phyloP scores from a whole-genome alignment of 92 coral and sea anemone species.

The Phenganax marumi region DNA sequence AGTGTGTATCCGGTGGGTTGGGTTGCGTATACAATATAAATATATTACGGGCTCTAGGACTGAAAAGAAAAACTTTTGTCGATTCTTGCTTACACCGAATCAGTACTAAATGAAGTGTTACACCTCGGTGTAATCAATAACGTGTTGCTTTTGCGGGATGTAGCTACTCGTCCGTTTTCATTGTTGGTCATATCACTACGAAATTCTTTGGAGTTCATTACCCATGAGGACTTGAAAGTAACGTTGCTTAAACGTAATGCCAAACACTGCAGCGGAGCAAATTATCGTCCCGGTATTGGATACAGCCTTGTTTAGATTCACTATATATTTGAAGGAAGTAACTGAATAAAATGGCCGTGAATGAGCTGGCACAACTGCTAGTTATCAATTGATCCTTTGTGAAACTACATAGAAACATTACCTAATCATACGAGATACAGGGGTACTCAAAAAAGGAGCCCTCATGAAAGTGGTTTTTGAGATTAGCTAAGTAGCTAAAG shows the following conservation, averaged over 20 bases:
- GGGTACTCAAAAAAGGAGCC: too few species aligned
- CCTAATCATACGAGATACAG: slow-evolving; percentile 75
- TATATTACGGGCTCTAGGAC: too few species aligned
- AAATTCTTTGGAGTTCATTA: slow-evolving; percentile 78
- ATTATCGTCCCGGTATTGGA: too few species aligned
- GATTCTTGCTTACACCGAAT: too few species aligned
- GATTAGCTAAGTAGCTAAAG: too few species aligned
- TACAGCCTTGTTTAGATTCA: not conserved
- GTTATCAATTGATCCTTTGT: slow-evolving; percentile 80
- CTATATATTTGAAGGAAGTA: slow-evolving; percentile 66
- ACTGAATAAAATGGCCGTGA: slow-evolving; percentile 73
- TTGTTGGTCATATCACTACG: slow-evolving; percentile 81
- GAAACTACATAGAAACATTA: slow-evolving; percentile 67
- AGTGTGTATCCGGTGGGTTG: too few species aligned
- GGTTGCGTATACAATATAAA: too few species aligned
- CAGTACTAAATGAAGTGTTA: too few species aligned
- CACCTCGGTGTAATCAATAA: slow-evolving; percentile 85
- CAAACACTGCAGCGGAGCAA: not conserved
- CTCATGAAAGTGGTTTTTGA: too few species aligned
- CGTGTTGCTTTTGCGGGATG: slow-evolving; percentile 83
- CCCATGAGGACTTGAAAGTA: slow-evolving; percentile 91
- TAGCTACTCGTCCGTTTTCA: slow-evolving; percentile 82
- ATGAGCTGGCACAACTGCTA: slow-evolving; percentile 73
- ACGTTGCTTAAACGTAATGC: not conserved
- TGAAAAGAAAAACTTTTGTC: too few species aligned